phyloP scores from a whole-genome alignment of 2,113 vertebrate species.

The Arothron firmamentum region DNA sequence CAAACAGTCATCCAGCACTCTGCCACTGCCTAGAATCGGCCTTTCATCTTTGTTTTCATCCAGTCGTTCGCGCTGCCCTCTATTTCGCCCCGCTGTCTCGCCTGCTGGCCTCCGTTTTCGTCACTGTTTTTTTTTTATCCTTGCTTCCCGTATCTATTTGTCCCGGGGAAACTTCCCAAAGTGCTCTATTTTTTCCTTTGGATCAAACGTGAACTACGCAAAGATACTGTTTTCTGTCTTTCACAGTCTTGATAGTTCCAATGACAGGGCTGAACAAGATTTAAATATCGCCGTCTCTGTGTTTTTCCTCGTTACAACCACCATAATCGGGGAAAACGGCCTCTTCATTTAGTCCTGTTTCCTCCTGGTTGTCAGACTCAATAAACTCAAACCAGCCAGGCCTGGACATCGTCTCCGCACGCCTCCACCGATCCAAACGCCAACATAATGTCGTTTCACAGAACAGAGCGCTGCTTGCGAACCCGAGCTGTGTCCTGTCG shows the following conservation, averaged over 20 bases:
- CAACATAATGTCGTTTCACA: conserved; percentile 17
- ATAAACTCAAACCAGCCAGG: conserved; percentile 41
- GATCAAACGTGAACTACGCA: background rate
- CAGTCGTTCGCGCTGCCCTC: conserved; percentile 9
- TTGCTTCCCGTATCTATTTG: conserved; percentile 1
- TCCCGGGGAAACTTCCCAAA: background rate
- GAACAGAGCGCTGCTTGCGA: background rate
- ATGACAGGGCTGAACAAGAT: background rate
- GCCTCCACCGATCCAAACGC: conserved; percentile 11
- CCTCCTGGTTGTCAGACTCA: conserved; percentile 35
- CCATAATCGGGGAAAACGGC: conserved; percentile 1
- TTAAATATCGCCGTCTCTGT: background rate
- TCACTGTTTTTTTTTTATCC: background rate
- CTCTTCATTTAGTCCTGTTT: conserved; percentile 18
- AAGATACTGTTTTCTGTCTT: background rate
- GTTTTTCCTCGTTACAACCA: conserved; percentile 10
- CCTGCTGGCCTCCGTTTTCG: background rate
- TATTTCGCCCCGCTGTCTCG: conserved; percentile 17
- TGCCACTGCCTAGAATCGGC: conserved; percentile 26
- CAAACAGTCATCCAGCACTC: conserved; percentile 62
- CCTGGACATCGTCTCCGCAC: conserved; percentile 43
- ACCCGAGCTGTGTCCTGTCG: too few relatives aligned
- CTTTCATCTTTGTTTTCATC: conserved; percentile 66
- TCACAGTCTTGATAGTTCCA: background rate
- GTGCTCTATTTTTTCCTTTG: background rate